A percentile compares a stretch with the other conserved stretches of the same genome.
phyloP scores from a whole-genome alignment of 2,888 invertebrate genomes.

The Drosophila meridiana region DNA sequence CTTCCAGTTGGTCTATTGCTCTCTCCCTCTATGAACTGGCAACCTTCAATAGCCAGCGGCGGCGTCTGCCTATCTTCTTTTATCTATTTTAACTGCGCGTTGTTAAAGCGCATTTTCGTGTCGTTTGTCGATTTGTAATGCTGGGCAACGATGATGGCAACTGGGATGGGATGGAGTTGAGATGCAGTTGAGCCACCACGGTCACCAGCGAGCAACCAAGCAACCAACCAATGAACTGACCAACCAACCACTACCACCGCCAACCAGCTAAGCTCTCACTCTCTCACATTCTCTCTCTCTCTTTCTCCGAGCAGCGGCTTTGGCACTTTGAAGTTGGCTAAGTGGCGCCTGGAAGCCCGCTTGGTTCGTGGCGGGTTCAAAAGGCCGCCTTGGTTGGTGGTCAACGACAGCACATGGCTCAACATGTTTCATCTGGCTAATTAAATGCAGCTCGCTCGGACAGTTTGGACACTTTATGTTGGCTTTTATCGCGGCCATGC shows the following conservation, averaged over 20 bases:
- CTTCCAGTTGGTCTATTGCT: not conserved
- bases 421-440: slow-evolving; percentile 63
- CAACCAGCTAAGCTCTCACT: slow-evolving; percentile 19
- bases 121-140: slow-evolving; percentile 83
- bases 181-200: slow-evolving; percentile 47
- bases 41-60: slow-evolving; percentile 46
- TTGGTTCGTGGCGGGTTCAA: slow-evolving; percentile 64
- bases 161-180: slow-evolving; percentile 33
- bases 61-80: slow-evolving; percentile 76
- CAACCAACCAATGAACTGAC: slow-evolving; percentile 22
- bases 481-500: slow-evolving; percentile 48
- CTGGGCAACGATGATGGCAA: slow-evolving; percentile 64
- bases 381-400: slow-evolving; percentile 72
- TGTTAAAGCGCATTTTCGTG: slow-evolving; percentile 84
- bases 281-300: slow-evolving; percentile 1
- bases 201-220: slow-evolving; percentile 1
- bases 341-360: slow-evolving; percentile 79
- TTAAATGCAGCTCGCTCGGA: slow-evolving; percentile 67
- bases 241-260: slow-evolving; percentile 17
- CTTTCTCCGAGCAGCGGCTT: slow-evolving; percentile 36
- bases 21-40: slow-evolving; percentile 15
- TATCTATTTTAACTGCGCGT: slow-evolving; percentile 82
- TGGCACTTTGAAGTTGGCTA: slow-evolving; percentile 74
- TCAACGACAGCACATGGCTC: slow-evolving; percentile 37
- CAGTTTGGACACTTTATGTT: slow-evolving; percentile 64